Base-by-base conservation (phyloP, 2,797 vertebrate species). In the Pipistrellus pygmaeus region DNA sequence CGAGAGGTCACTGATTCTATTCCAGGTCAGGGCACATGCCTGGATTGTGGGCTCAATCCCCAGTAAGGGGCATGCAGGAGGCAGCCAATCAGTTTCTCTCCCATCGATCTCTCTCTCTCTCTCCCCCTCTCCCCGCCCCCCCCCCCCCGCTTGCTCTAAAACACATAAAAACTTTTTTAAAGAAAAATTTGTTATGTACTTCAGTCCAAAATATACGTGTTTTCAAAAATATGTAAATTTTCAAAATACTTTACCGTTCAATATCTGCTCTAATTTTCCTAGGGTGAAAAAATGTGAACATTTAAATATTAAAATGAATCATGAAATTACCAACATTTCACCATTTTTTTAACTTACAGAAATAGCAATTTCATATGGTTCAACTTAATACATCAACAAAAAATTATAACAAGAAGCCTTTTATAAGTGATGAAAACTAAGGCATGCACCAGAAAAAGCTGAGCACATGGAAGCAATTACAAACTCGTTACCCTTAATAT, bases 381-480 rank as follows among this genome's bases (percentile, higher is more conserved):
- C 44, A 88, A 80, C 21, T 87, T 72, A 85, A 77, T 46, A 85
- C 11, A 75, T 69, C 75, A 89, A 82, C 3, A 57, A 91, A 78
- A 85, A 85, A 15, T 80, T 17, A 4, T 66, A 55, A 80, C 4
- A 93, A 35, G n/a, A 87, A 94, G 75, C 2, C 5, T 60, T 90
- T 93, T 30, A n/a, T 21, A 95, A 97, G 14, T 86, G 6, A 72
- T 35, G 41, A 80, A 90, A 72, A 90, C 44, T 38, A 69, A 90
- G 4, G 23, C n/a, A 91, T 10, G n/a, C 20, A 77, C 32, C 53
- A 86, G 27, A 88, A 90, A 92, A 92, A 68, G 20, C 13, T 41
- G 13, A 60, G 15, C 32, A 68, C 5, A 57, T 18, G 21, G 73
- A 71, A 94, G 5, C 35, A 91, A 87, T 64, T 89, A 35, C 48